phyloP scores from a whole-genome alignment of 1,140 invertebrate genomes.

The Nixonia krombeini region DNA sequence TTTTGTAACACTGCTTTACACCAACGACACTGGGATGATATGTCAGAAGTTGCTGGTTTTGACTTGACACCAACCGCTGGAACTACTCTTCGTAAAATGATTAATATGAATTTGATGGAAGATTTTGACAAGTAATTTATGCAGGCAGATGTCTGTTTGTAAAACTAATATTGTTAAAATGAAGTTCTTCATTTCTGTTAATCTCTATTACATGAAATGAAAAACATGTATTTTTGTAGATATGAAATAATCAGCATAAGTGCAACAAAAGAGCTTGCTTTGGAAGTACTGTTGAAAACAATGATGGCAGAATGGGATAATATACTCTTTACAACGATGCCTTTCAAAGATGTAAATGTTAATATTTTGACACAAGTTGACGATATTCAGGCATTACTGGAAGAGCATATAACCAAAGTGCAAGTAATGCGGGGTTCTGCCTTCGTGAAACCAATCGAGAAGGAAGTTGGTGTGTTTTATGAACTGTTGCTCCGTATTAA shows the following conservation, averaged over 20 bases:
- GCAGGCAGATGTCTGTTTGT: too few species aligned
- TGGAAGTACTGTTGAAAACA: conserved; percentile 84
- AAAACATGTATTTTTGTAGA: too few species aligned
- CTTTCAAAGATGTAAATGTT: conserved; percentile 86
- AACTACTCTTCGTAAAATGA: conserved; percentile 86
- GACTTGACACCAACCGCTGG: conserved; percentile 89
- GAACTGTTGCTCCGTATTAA: conserved; percentile 83
- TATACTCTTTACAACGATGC: conserved; percentile 79
- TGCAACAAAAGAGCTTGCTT: conserved; percentile 88
- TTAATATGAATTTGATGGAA: conserved; percentile 81
- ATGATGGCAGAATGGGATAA: conserved; percentile 90
- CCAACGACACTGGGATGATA: conserved; percentile 93
- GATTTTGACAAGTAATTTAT: conserved; percentile 80
- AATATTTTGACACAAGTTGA: conserved; percentile 85
- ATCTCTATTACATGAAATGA: too few species aligned
- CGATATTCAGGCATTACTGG: conserved; percentile 87
- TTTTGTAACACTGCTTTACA: conserved; percentile 90
- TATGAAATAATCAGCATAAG: conserved; percentile 90
- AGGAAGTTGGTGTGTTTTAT: conserved; percentile 87
- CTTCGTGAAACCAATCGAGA: conserved; percentile 91
- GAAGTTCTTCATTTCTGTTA: neutral
- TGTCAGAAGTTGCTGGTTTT: conserved; percentile 86
- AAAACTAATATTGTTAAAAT: conserved; percentile 5
- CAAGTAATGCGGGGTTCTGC: conserved; percentile 91
- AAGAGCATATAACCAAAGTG: conserved; percentile 81